Base-by-base conservation (phyloP, 1,140 invertebrate genomes). In the Periplaneta americana region DNA sequence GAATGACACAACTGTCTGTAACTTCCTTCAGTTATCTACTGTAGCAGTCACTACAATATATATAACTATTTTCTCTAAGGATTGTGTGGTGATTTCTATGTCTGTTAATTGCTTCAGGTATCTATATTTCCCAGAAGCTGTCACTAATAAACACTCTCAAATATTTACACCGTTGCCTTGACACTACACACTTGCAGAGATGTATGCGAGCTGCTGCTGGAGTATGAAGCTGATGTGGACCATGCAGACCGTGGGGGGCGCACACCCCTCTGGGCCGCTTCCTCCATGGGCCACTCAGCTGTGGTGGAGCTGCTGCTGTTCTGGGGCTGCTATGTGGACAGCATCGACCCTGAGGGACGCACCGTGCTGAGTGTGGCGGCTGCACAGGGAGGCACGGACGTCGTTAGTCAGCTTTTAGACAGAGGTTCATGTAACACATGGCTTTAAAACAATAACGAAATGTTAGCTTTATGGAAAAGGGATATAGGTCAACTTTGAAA, bases 251-350 rank as follows among this genome's bases (percentile, higher is more conserved):
- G 92, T 77, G 93, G 93, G 81, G 94, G 94, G 3, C 88, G 95
- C 37, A 96, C 94, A 13, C 95, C 96, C 0, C 87, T 97, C 48
- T 94, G 93, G 91, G 95, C 95, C 11, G 95, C 96, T 10, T 95
- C 95, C 11, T 96, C 95, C 22, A 96, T 96, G 92, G 96, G 96
- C 3, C 95, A 97, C 86, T 92, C 94, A 11, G 90, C 92, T 28
- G 95, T 97, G 33, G 95, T 97, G 2, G 92, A 93, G 66, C 88
- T 96, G 57, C 87, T 97, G 34, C 88, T 98, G 35, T 96, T 96
- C 87, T 97, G 96, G 95, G 96, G 96, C 33, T 96, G 95, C 84
- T 95, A 95, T 85, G 94, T 97, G 32, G 96, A 97, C 88, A 94
- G 94, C 80, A 97, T 97, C 86, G 96, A 98, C 87, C 92, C 93